Evolutionary conservation across 2,113 vertebrate genomes (phyloP), one percentile per base, ranked within the genome.

Genomic region (Xenus cinereus): DNA sequence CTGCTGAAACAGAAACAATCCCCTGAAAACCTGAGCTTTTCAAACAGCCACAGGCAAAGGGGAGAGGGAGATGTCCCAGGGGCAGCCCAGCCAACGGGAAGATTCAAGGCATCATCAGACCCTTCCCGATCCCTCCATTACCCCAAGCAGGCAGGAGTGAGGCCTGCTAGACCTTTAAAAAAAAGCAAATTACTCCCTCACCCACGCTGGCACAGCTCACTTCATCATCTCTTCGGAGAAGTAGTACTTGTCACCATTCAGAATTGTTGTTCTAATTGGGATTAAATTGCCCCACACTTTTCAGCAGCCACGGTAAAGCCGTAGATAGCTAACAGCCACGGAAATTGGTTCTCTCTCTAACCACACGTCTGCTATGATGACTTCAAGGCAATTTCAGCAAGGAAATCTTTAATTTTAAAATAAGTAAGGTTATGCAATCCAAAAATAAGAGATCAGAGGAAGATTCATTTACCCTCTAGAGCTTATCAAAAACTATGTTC

Each of bases 201-300:
- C 33, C 32, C 48, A 48, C 0, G 19, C 9, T 62, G 60, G 66
- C 45, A 82, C 56, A 87, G 91, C 57, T 95, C 77, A 64, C 82
- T 95, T 92, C 71, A 66, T 68, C 24, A 12, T 26, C 46, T 81
- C 20, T 63, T 59, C 78, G 74, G 56, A 76, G 78, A 90, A 95
- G 77, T 1, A 86, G 89, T 46, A 89, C 69, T 93, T 75, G 60
- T 63, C 59, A 26, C 86, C 35, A 43, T 14, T 84, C 77, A 89
- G 81, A 93, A 93, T 7, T 91, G 51, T 81, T 78, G 24, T 14
- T 93, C 62, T 95, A 89, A 94, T 84, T 91, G 73, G 66, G 33
- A 84, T 39, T 84, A 95, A 89, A 95, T 68, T 67, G 76, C 35
- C 80, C 80, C 66, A 37, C 35, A 7, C 62, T 79, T 82, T 67